A percentile compares a stretch with the other conserved stretches of the same genome.
These are phyloP conservation scores for Panthera uncia DNA, from an alignment of 2,113 vertebrate species.

Conservation along the genomic window DNA sequence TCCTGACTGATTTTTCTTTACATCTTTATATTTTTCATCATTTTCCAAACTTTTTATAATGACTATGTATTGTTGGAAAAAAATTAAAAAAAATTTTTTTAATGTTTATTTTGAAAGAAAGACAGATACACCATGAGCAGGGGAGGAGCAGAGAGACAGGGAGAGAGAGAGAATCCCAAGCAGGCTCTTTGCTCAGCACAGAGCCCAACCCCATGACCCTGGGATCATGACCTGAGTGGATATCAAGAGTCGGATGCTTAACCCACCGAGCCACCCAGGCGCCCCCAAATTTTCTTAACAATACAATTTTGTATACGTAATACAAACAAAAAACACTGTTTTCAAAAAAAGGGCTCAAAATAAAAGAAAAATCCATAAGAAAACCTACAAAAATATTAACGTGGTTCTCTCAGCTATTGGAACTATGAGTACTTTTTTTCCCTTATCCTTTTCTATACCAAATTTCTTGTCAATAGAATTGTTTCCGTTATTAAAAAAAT, in stretches of 20 bases:
- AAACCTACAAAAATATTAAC: neutral
- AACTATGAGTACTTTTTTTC: neutral
- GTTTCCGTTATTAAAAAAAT: neutral
- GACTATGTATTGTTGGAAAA: neutral
- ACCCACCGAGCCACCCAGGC: too few relatives aligned
- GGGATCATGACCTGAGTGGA: too few relatives aligned
- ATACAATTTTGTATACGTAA: neutral
- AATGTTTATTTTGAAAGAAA: too few relatives aligned
- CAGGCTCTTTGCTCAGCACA: too few relatives aligned
- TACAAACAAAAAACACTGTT: neutral
- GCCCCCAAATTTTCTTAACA: neutral
- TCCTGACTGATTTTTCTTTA: neutral
- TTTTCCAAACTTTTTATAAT: neutral
- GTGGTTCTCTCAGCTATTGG: neutral
- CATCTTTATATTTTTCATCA: neutral
- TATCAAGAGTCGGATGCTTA: too few relatives aligned
- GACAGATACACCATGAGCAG: too few relatives aligned
- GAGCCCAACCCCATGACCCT: too few relatives aligned
- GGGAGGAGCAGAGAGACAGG: too few relatives aligned
- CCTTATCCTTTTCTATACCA: neutral
- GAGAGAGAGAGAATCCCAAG: too few relatives aligned
- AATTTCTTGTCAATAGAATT: neutral
- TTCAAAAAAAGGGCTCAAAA: neutral
- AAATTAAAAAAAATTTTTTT: neutral
- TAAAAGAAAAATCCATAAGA: neutral